These are phyloP conservation scores for Apogon hyalosoma DNA, from an alignment of 2,797 vertebrate genomes.

Conservation along the genomic window DNA sequence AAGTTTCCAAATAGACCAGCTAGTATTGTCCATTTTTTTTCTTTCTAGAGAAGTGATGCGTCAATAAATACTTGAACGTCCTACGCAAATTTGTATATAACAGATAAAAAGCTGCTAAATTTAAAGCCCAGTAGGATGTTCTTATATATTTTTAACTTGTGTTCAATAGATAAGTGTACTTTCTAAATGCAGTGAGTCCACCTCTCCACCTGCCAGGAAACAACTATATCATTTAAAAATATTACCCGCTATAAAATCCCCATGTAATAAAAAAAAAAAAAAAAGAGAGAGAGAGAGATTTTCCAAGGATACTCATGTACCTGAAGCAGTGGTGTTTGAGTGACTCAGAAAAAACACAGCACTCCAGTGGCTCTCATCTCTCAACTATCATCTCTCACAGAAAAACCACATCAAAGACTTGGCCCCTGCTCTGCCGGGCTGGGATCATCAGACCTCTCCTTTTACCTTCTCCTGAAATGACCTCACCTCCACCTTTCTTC, in stretches of 20 bases:
- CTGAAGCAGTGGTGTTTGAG: slow-evolving; percentile 1
- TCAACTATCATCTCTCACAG: slow-evolving; percentile 48
- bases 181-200: slow-evolving; percentile 5
- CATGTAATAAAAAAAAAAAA: background rate
- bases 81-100: background rate
- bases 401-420: slow-evolving; percentile 69
- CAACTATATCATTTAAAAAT: slow-evolving; percentile 39
- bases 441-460: slow-evolving; percentile 29
- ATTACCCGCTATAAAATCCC: slow-evolving; percentile 14
- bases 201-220: slow-evolving; percentile 7
- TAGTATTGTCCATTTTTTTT: too few relatives aligned
- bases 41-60: too few relatives aligned
- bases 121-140: background rate
- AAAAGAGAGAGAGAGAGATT: background rate
- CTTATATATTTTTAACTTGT: slow-evolving; percentile 14
- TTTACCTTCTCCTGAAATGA: slow-evolving; percentile 51
- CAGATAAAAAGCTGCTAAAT: background rate
- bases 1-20: too few relatives aligned
- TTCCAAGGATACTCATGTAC: slow-evolving; percentile 1
- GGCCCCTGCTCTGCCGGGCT: slow-evolving; percentile 16
- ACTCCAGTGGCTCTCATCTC: slow-evolving; percentile 47
- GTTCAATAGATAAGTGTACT: slow-evolving; percentile 27
- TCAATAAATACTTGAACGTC: too few relatives aligned
- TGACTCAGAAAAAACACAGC: background rate
- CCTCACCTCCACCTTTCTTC: slow-evolving; percentile 52